These are phyloP conservation scores for Trididemnum clinides DNA, from an alignment of 23 tunicate species.

Conservation along the genomic window DNA sequence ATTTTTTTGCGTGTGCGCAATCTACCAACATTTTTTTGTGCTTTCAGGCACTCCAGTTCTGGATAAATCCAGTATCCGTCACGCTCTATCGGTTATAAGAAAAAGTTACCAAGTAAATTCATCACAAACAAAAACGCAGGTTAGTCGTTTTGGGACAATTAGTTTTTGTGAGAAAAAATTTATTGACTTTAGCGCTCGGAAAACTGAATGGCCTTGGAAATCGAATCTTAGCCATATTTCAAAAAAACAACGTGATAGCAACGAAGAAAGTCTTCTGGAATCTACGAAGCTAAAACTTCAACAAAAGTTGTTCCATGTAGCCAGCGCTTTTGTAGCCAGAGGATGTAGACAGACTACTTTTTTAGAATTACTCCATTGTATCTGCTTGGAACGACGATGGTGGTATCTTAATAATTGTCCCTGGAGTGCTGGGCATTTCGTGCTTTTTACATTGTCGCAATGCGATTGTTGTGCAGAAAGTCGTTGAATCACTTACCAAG, in stretches of 20 bases:
- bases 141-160: no score
- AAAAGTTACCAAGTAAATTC: not conserved
- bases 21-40: no score
- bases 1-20: no score
- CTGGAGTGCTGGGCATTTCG: constrained; percentile 63
- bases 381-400: constrained; percentile 61
- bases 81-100: not conserved
- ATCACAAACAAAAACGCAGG: no score
- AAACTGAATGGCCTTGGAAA: not conserved
- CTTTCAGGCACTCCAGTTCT: not conserved
- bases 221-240: not conserved
- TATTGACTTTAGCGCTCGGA: no score
- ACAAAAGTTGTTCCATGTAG: no score
- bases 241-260: not conserved
- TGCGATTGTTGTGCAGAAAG: not conserved
- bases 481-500: constrained; percentile 25
- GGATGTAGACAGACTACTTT: no score
- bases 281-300: no score
- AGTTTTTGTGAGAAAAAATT: no score
- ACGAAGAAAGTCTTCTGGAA: no score
- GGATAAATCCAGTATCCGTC: not conserved
- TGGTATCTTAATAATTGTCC: constrained; percentile 53
- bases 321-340: no score
- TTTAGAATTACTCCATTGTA: constrained; percentile 23
- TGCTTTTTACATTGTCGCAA: constrained; percentile 65